A percentile compares a stretch with the other conserved stretches of the same genome.
These are phyloP conservation scores for Dinoponera quadriceps DNA, from an alignment of 1,140 invertebrate species.

Conservation along the genomic window DNA sequence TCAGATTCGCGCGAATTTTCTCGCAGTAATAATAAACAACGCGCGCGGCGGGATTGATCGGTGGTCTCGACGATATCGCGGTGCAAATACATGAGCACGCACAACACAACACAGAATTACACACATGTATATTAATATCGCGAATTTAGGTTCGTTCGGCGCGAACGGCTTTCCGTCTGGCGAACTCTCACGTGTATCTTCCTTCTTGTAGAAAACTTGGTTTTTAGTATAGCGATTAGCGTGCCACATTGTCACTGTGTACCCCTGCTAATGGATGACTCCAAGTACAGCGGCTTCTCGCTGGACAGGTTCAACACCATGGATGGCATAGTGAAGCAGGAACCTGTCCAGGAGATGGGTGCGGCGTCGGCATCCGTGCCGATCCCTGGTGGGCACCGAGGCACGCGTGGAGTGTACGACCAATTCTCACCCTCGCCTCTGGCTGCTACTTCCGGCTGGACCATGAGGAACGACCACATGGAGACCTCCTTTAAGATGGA, in stretches of 20 bases:
- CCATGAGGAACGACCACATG: slow-evolving; percentile 75
- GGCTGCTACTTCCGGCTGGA: slow-evolving; percentile 77
- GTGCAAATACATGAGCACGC: too few species aligned
- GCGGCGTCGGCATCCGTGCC: slow-evolving; percentile 83
- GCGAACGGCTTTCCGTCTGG: neutral
- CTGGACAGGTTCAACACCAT: slow-evolving; percentile 72
- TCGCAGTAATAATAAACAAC: too few species aligned
- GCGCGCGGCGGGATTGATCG: too few species aligned
- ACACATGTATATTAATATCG: neutral
- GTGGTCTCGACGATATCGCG: too few species aligned
- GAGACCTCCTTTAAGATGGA: slow-evolving; percentile 80
- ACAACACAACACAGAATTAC: too few species aligned
- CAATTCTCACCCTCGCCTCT: slow-evolving; percentile 84
- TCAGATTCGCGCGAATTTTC: too few species aligned
- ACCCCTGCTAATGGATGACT: slow-evolving; percentile 52
- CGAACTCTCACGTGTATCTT: neutral
- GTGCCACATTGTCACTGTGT: neutral
- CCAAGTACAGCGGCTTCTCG: slow-evolving; percentile 47
- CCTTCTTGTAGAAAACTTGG: neutral
- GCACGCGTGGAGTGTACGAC: slow-evolving; percentile 78
- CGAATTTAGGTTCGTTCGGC: neutral
- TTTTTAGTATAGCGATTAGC: neutral
- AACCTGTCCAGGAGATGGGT: slow-evolving; percentile 77
- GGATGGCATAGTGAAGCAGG: slow-evolving; percentile 79
- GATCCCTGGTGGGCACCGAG: slow-evolving; percentile 82